Evolutionary conservation across 2,888 invertebrate species (phyloP).

Genomic region (Ophion costatus): DNA sequence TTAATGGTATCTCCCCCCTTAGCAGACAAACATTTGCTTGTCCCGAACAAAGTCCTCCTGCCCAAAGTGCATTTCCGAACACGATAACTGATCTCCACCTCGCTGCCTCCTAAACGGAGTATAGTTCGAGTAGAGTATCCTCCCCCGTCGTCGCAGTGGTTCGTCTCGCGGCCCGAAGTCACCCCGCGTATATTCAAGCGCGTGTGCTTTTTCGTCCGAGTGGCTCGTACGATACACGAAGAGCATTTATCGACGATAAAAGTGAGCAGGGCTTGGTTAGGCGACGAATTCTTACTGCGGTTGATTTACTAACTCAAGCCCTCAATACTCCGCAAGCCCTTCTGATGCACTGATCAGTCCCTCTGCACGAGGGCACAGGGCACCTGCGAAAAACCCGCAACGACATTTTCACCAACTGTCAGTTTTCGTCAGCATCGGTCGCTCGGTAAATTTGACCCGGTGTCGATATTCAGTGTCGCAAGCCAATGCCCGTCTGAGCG

Average conservation of each 20-base stretch:
- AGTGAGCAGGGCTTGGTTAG: background rate
- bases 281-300: constrained; percentile 8
- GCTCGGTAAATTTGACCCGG: too few relatives aligned
- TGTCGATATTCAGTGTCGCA: background rate
- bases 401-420: too few relatives aligned
- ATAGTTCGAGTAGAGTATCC: background rate
- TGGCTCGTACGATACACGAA: constrained; percentile 16
- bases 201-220: constrained; percentile 33
- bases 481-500: background rate
- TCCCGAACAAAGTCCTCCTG: background rate
- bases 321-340: background rate
- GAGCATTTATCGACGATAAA: constrained; percentile 43
- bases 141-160: background rate
- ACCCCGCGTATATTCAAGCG: constrained; percentile 14
- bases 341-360: background rate
- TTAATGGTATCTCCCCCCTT: too few relatives aligned
- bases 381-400: too few relatives aligned
- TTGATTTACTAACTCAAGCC: background rate
- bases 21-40: background rate
- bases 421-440: too few relatives aligned
- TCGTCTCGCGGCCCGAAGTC: constrained; percentile 6
- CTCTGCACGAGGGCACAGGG: too few relatives aligned
- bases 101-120: background rate
- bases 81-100: background rate
- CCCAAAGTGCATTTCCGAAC: background rate